Evolutionary conservation across 2,888 invertebrate species (phyloP), one percentile per base, ranked within the genome.

Genomic region (Drosophila pseudotakahashii): DNA sequence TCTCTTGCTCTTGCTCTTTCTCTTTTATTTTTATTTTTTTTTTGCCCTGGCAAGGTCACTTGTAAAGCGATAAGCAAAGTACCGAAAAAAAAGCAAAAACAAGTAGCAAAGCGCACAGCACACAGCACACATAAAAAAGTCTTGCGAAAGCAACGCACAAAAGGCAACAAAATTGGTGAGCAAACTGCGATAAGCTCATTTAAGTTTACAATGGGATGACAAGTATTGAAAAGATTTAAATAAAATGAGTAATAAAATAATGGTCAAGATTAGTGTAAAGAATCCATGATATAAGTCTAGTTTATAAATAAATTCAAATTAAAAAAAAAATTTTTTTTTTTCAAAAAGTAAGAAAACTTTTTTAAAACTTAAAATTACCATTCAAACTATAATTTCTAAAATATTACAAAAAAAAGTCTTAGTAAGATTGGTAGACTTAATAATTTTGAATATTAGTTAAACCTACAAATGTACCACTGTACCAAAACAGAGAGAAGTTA

Each of bases 1-100:
- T 47, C 14, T 32, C 48, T 48, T 11, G 32, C 45, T 60, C 39
- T 45, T 23, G 36, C 36, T 30, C 23, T 9, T 3, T 30, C n/a
- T 42, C 34, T 47, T 44, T 14, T 11, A 36, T 30, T 13, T 32
- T 14, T n/a, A n/a, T 9, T 41, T 30, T 26, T 45, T 30, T 14
- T 30, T 14, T 47, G 30, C 45, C 45, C 41, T 37, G 19, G 42
- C 76, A 88, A 88, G 89, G 84, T 88, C 81, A 84, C 52, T 62
- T 77, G 79, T 76, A 79, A 75, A 63, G 59, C 62, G 78, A 82
- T 77, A 82, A 76, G 60, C 47, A 54, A 37, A 63, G 47, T 48
- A 58, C 61, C 53, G n/a, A 41, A 64, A 75, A 70, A 48, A 45
- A 19, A 59, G 30, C 42, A 53, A 55, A 3, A 41, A 45, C 16